Evolutionary conservation across 2,888 invertebrate genomes (phyloP), one percentile per base, ranked within the genome.

Genomic region (Brachylomia viminalis): DNA sequence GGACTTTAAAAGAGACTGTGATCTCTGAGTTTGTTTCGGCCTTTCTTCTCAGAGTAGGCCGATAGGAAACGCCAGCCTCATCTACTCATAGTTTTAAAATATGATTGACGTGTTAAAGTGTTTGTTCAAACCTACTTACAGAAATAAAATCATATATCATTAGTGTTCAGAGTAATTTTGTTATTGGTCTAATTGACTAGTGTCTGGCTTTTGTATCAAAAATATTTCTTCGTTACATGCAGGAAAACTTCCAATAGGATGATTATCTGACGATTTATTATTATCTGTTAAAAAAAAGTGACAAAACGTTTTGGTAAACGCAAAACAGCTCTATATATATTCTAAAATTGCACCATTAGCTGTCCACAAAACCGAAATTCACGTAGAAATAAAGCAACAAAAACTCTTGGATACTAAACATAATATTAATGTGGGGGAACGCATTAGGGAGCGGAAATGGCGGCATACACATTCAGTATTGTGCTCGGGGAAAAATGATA

Each of bases 381-480:
- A 61, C 61, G 68, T 73, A 76, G 77, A 82, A 84, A 87, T 85
- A 87, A 86, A 78, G 85, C 87, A 76, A 91, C 90, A 90, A 93
- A 92, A 92, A 91, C 88, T 81, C 77, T 80, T 83, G 83, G 86
- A 81, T 87, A 88, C 87, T 86, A 82, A 90, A 90, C 91, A 92
- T 90, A 86, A 92, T 89, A 92, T 92, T 91, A 94, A 93, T 93
- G 93, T 90, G 87, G 85, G 88, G 89, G 88, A 90, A 91, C 92
- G 95, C 96, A 96, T 96, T 96, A 96, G 94, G 92, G 91, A 75
- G 90, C 90, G 96, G 96, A 96, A 95, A 94, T 93, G 95, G 94
- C 87, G 88, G 91, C 91, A 92, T 91, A 93, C 93, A 93, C 92
- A 92, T 91, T 88, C 88, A 87, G 91, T 92, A 93, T 96, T 95